A percentile compares a stretch with the other conserved stretches of the same genome.
Evolutionary conservation across 2,888 invertebrate species (phyloP).

Genomic region (Lasius fuliginosus): DNA sequence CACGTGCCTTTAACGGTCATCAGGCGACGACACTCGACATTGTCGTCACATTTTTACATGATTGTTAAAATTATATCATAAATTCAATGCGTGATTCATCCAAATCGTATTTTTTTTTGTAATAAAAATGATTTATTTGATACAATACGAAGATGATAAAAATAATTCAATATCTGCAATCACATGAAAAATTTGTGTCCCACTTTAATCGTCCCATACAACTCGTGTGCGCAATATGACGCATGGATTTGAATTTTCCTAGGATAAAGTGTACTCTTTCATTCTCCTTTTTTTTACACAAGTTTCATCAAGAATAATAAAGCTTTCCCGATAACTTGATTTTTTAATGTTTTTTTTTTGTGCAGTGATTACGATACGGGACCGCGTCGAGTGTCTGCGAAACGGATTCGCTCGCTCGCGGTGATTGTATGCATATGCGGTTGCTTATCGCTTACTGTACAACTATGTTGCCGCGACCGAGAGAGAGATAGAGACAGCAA

Average conservation of each 20-base stretch:
- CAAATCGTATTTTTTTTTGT: not conserved
- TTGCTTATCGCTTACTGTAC: conserved; percentile 72
- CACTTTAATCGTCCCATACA: conserved; percentile 3
- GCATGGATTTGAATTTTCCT: conserved; percentile 19
- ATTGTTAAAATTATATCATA: conserved; percentile 20
- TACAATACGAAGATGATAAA: not conserved
- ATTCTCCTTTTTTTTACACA: conserved; percentile 7
- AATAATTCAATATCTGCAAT: conserved; percentile 7
- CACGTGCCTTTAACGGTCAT: not conserved
- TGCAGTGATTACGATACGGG: conserved; percentile 50
- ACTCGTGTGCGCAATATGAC: not conserved
- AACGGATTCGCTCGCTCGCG: conserved; percentile 72
- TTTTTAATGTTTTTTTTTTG: conserved; percentile 44
- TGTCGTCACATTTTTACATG: conserved; percentile 69
- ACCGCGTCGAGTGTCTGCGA: conserved; percentile 65
- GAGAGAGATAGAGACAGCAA: conserved; percentile 24
- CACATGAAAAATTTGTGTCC: conserved; percentile 24
- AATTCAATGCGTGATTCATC: not conserved
- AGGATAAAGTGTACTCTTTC: conserved; percentile 12
- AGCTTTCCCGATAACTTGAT: conserved; percentile 48
- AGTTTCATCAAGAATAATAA: conserved; percentile 33
- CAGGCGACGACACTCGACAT: conserved; percentile 43
- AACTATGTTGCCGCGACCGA: conserved; percentile 51
- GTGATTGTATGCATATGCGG: conserved; percentile 71
- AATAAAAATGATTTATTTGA: conserved; percentile 14